phyloP scores from a whole-genome alignment of 2,113 vertebrate genomes.

The Notothenia rossii region DNA sequence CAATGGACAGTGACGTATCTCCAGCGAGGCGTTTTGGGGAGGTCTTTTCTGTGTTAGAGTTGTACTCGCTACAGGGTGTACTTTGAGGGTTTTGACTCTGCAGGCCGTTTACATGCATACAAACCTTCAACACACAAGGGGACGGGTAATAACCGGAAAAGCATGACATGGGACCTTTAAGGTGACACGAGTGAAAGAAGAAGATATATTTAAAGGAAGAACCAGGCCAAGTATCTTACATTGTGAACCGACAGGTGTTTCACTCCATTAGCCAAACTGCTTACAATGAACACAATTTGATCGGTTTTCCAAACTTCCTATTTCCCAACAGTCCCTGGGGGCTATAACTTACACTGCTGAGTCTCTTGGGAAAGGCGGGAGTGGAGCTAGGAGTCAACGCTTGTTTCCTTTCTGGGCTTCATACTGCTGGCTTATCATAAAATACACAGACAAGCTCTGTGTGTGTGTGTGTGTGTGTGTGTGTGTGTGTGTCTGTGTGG shows the following conservation, averaged over 20 bases:
- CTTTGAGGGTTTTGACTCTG: too few relatives aligned
- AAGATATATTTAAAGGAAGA: neutral
- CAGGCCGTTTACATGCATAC: too few relatives aligned
- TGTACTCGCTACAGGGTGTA: too few relatives aligned
- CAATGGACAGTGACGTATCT: too few relatives aligned
- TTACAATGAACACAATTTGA: conserved; percentile 40
- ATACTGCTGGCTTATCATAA: conserved; percentile 5
- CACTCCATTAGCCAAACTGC: conserved; percentile 33
- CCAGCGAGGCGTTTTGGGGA: too few relatives aligned
- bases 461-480: neutral
- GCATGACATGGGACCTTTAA: too few relatives aligned
- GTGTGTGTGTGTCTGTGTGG: too few relatives aligned
- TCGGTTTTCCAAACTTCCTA: conserved; percentile 44
- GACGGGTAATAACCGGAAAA: too few relatives aligned
- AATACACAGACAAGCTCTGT: conserved; percentile 14
- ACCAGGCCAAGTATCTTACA: conserved; percentile 9
- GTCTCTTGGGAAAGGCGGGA: conserved; percentile 6
- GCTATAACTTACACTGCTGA: conserved; percentile 41
- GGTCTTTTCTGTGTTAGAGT: too few relatives aligned
- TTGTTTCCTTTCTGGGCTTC: conserved; percentile 47
- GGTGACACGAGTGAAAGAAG: neutral
- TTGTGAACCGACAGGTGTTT: conserved; percentile 40
- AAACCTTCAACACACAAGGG: too few relatives aligned
- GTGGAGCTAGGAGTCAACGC: conserved; percentile 18
- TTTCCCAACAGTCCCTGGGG: conserved; percentile 31